Evolutionary conservation across 2,888 invertebrate species (phyloP).

Genomic region (Aproaerema taeniolella): DNA sequence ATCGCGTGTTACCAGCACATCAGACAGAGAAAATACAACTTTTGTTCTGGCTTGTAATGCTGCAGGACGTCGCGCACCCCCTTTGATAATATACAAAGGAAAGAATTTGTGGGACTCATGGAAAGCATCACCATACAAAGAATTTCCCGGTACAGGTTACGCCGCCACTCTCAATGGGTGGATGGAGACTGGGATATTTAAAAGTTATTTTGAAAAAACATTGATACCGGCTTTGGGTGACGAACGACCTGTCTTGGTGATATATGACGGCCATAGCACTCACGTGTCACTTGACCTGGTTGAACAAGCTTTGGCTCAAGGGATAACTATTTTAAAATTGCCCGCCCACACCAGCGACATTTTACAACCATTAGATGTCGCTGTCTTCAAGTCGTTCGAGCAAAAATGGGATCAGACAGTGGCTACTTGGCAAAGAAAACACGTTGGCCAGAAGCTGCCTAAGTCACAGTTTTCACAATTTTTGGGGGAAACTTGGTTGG

Average conservation of each 20-base stretch:
- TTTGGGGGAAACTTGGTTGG: slow-evolving; percentile 23
- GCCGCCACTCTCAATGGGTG: slow-evolving; percentile 28
- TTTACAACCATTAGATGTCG: slow-evolving; percentile 25
- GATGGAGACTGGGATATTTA: slow-evolving; percentile 31
- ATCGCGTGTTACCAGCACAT: slow-evolving; percentile 20
- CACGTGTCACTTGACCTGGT: slow-evolving; percentile 25
- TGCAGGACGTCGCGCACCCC: slow-evolving; percentile 25
- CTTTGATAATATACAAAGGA: slow-evolving; percentile 26
- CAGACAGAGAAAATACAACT: slow-evolving; percentile 26
- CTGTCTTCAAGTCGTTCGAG: slow-evolving; percentile 26
- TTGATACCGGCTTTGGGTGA: slow-evolving; percentile 17
- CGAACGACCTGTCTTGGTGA: slow-evolving; percentile 25
- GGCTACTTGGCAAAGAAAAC: slow-evolving; percentile 25
- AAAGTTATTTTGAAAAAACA: slow-evolving; percentile 14
- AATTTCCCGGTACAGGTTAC: slow-evolving; percentile 21
- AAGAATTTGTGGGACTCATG: slow-evolving; percentile 25
- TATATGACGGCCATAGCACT: slow-evolving; percentile 30
- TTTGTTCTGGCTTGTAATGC: slow-evolving; percentile 23
- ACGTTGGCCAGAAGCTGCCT: slow-evolving; percentile 21
- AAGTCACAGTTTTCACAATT: slow-evolving; percentile 25
- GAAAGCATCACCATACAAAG: no score
- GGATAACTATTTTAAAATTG: slow-evolving; percentile 23
- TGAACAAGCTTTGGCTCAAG: slow-evolving; percentile 19
- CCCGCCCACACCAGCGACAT: slow-evolving; percentile 25
- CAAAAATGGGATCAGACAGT: slow-evolving; percentile 21